phyloP scores from a whole-genome alignment of 2,113 vertebrate genomes.

The Carlito syrichta region DNA sequence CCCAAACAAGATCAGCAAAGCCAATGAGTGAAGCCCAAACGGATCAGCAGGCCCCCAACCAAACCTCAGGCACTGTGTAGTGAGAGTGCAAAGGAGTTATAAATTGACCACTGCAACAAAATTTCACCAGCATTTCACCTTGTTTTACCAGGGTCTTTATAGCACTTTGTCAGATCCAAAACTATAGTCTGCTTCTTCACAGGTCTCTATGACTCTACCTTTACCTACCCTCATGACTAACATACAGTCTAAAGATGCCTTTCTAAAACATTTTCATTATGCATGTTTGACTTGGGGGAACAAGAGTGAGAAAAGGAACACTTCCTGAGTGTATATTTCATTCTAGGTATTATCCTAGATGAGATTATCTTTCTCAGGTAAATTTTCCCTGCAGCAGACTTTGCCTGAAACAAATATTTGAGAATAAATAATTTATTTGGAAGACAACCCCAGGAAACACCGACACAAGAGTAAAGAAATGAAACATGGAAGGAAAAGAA shows the following conservation, averaged over 20 bases:
- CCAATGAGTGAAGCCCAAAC: not conserved
- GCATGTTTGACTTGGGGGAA: not conserved
- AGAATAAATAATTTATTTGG: not conserved
- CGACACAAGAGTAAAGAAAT: not conserved
- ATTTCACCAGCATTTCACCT: not conserved
- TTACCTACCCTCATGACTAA: not conserved
- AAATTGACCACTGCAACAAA: not conserved
- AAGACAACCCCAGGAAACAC: not conserved
- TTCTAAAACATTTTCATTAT: not conserved
- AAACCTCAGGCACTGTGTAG: not conserved
- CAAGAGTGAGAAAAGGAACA: not conserved
- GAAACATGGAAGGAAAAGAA: not conserved
- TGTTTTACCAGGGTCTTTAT: not conserved
- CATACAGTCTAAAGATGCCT: not conserved
- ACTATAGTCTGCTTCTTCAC: not conserved
- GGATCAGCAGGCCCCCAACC: not conserved
- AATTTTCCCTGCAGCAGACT: not conserved
- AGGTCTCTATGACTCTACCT: not conserved
- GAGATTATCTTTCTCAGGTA: not conserved
- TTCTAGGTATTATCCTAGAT: not conserved
- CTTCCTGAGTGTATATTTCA: not conserved
- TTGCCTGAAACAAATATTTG: not conserved
- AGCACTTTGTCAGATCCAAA: not conserved
- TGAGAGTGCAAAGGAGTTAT: not conserved
- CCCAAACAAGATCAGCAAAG: not conserved